These are phyloP conservation scores for Ascidia mentula DNA, from an alignment of 23 tunicate species.

Conservation along the genomic window DNA sequence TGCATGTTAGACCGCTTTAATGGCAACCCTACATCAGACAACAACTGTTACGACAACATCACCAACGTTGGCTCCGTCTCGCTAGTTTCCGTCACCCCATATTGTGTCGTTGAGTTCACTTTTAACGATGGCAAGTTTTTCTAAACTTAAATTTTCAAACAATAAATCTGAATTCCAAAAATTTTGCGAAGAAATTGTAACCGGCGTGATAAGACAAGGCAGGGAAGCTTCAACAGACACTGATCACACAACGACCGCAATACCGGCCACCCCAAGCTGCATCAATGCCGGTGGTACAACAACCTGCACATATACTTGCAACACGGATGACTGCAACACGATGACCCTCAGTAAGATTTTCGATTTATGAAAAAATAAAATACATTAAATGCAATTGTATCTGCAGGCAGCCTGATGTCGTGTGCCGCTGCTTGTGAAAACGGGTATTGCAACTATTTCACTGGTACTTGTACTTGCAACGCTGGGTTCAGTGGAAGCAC, in stretches of 20 bases:
- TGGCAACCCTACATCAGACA: background rate
- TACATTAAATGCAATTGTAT: too few species aligned
- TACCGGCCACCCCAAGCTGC: background rate
- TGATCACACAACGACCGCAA: background rate
- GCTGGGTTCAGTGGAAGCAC: constrained; percentile 1
- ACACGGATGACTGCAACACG: background rate
- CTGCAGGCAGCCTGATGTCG: background rate
- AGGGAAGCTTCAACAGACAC: background rate
- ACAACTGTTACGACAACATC: background rate
- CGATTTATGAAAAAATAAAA: too few species aligned
- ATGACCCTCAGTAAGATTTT: background rate
- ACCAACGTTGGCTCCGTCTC: background rate
- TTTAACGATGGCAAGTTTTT: background rate
- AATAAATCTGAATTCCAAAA: background rate
- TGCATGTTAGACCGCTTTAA: background rate
- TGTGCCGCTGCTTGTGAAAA: constrained; percentile 33
- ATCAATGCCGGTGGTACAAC: background rate
- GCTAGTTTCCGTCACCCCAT: background rate
- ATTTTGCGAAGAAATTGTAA: background rate
- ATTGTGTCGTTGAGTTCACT: background rate
- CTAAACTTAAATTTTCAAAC: background rate
- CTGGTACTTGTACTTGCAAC: constrained; percentile 32
- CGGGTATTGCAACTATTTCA: constrained; percentile 40
- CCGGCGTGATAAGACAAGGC: background rate
- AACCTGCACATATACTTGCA: background rate